These are phyloP conservation scores for Dexiosoma caninum DNA, from an alignment of 2,888 invertebrate species.

Conservation along the genomic window DNA sequence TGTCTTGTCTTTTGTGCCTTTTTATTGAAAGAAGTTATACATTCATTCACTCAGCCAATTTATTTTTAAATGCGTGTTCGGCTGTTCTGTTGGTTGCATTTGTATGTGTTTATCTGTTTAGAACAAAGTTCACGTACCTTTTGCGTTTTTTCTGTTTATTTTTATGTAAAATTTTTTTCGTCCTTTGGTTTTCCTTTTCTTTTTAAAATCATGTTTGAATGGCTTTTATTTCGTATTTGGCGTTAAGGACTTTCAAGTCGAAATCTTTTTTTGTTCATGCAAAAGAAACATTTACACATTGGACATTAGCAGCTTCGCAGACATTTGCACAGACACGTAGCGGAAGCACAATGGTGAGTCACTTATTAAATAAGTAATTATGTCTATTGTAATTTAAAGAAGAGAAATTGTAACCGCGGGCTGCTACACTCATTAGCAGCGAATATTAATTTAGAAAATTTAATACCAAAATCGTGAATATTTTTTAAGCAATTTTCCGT, in stretches of 20 bases:
- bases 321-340: background rate
- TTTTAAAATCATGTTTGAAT: conserved; percentile 10
- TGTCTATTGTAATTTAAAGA: background rate
- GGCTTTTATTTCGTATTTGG: background rate
- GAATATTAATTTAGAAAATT: too few relatives aligned
- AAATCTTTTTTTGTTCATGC: conserved; percentile 30
- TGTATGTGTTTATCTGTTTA: conserved; percentile 30
- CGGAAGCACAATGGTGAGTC: background rate
- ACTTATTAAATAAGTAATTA: background rate
- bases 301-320: background rate
- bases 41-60: conserved; percentile 23
- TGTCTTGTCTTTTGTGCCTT: background rate
- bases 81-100: background rate
- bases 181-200: background rate
- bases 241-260: conserved; percentile 16
- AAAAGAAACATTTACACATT: background rate
- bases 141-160: conserved; percentile 28
- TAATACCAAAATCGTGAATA: too few relatives aligned
- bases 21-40: background rate
- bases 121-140: conserved; percentile 64
- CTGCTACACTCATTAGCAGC: too few relatives aligned
- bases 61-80: background rate
- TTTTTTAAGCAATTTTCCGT: too few relatives aligned
- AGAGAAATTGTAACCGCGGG: too few relatives aligned
- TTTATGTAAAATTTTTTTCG: background rate